A percentile compares a stretch with the other conserved stretches of the same genome.
These are phyloP conservation scores for Autographa gamma DNA, from an alignment of 2,888 invertebrate species.

Conservation along the genomic window DNA sequence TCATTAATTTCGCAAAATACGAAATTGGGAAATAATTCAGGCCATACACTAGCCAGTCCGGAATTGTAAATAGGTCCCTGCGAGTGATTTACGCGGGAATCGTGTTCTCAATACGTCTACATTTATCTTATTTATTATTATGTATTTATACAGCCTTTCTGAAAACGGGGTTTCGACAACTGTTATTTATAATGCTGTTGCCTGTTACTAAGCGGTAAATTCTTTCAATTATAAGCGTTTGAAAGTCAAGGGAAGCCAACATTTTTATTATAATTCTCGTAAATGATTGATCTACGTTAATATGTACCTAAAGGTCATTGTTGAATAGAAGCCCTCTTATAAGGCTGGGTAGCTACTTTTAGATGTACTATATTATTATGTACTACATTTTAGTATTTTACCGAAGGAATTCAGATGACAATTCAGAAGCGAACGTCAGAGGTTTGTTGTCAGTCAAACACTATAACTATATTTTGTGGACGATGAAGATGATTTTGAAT, in stretches of 20 bases:
- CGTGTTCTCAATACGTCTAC: slow-evolving; percentile 49
- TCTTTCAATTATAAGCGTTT: slow-evolving; percentile 36
- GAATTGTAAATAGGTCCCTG: slow-evolving; percentile 53
- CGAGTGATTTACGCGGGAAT: slow-evolving; percentile 54
- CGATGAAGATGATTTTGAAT: too few relatives aligned
- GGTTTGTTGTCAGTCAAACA: too few relatives aligned
- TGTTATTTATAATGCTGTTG: slow-evolving; percentile 35
- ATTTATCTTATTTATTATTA: slow-evolving; percentile 58
- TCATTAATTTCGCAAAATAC: neutral
- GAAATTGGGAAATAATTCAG: slow-evolving; percentile 29
- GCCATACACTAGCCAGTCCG: slow-evolving; percentile 16
- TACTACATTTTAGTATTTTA: too few relatives aligned
- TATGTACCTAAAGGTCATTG: neutral
- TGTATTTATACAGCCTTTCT: slow-evolving; percentile 53
- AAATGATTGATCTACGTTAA: too few relatives aligned
- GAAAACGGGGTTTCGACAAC: slow-evolving; percentile 26
- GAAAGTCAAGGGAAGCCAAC: slow-evolving; percentile 33
- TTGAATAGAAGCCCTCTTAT: neutral
- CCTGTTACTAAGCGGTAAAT: slow-evolving; percentile 36
- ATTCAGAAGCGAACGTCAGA: too few relatives aligned
- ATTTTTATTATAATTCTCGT: slow-evolving; percentile 13
- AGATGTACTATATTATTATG: too few relatives aligned
- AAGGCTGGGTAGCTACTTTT: neutral
- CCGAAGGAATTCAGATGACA: too few relatives aligned
- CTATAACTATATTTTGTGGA: too few relatives aligned